Conservation (phyloP, 1,140 invertebrate species). For the Phocides pigmalion region DNA sequence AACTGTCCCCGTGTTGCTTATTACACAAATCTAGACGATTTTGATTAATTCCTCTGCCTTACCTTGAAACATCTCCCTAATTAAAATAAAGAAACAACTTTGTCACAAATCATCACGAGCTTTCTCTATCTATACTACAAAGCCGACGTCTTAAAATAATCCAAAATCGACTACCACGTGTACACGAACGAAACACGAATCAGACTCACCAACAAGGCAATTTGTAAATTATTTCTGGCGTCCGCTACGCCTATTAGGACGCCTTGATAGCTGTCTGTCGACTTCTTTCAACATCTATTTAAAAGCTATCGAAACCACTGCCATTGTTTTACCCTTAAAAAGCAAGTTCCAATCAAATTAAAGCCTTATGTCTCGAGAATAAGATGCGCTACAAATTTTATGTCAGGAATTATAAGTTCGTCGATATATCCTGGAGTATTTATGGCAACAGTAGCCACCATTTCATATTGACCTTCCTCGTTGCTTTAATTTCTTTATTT, state of each 20-base stretch:
- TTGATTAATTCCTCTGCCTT: background rate
- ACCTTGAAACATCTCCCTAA: slow-evolving; percentile 10
- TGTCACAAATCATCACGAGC: slow-evolving; percentile 26
- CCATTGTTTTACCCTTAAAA: background rate
- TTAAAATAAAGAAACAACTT: slow-evolving; percentile 20
- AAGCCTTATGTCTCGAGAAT: background rate
- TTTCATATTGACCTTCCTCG: slow-evolving; percentile 43
- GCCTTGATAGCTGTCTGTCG: slow-evolving; percentile 79
- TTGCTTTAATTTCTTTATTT: slow-evolving; percentile 35
- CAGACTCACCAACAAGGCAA: slow-evolving; percentile 49
- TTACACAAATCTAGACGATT: background rate
- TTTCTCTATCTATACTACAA: slow-evolving; percentile 26
- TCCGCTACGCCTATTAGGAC: slow-evolving; percentile 77
- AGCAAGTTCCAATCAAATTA: slow-evolving; percentile 19
- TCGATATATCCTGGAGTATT: slow-evolving; percentile 58
- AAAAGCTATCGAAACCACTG: slow-evolving; percentile 61
- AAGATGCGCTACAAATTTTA: slow-evolving; percentile 5
- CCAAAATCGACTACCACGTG: slow-evolving; percentile 18
- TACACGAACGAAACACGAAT: slow-evolving; percentile 43
- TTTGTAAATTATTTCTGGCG: slow-evolving; percentile 77
- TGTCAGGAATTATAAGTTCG: slow-evolving; percentile 38
- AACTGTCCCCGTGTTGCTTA: too few relatives aligned
- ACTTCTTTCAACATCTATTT: slow-evolving; percentile 82
- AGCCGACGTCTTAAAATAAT: slow-evolving; percentile 32
- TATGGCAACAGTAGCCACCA: slow-evolving; percentile 53